phyloP scores from a whole-genome alignment of 2,888 invertebrate genomes.

The Rhaphigaster nebulosa region DNA sequence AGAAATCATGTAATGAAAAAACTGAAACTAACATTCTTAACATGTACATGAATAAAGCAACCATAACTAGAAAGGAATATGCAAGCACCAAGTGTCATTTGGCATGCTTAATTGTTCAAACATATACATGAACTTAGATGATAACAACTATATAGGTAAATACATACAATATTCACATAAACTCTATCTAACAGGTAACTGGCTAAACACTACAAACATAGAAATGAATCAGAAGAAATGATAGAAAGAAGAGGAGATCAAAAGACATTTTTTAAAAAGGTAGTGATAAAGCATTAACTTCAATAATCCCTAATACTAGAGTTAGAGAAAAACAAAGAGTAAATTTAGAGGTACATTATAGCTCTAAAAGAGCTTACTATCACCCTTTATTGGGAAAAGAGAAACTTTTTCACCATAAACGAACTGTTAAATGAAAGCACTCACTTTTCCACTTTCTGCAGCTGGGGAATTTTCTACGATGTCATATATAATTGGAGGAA shows the following conservation, averaged over 20 bases:
- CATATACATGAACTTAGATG: not conserved
- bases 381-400: not conserved
- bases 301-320: not conserved
- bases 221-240: not conserved
- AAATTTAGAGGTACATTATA: not conserved
- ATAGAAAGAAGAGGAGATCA: not conserved
- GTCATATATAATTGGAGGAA: constrained; percentile 94
- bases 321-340: not conserved
- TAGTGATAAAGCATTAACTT: not conserved
- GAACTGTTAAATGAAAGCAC: constrained; percentile 65
- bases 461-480: constrained; percentile 94
- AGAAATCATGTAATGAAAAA: constrained; percentile 1
- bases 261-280: not conserved
- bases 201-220: not conserved
- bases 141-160: not conserved
- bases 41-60: not conserved
- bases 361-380: not conserved
- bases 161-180: not conserved
- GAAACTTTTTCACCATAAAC: constrained; percentile 26
- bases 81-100: constrained; percentile 7
- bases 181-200: constrained; percentile 15
- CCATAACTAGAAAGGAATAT: not conserved
- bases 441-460: constrained; percentile 89
- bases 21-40: not conserved
- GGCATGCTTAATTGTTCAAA: constrained; percentile 18